phyloP scores from a whole-genome alignment of 1,140 invertebrate genomes.

The Eueides isabella region DNA sequence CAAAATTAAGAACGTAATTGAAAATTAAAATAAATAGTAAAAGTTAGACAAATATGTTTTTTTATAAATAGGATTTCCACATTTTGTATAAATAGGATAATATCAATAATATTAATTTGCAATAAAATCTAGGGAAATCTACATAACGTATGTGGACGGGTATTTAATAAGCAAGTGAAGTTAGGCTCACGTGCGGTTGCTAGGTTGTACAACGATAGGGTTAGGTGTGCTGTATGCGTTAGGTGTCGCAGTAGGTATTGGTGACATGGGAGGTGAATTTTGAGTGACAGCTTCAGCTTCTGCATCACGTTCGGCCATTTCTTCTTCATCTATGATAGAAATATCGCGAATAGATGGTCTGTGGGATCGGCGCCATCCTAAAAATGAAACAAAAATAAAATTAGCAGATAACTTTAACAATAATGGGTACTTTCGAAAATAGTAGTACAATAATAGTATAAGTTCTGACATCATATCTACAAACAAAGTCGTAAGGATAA shows the following conservation, averaged over 20 bases:
- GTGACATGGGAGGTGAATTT: slow-evolving; percentile 37
- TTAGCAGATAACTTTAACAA: not conserved
- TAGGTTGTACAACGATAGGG: slow-evolving; percentile 71
- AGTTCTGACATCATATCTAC: slow-evolving; percentile 13
- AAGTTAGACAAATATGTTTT: not conserved
- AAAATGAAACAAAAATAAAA: slow-evolving; percentile 23
- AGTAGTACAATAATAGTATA: not conserved
- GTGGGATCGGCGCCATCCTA: slow-evolving; percentile 88
- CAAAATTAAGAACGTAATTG: not conserved
- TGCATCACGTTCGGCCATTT: slow-evolving; percentile 70
- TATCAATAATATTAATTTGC: not conserved
- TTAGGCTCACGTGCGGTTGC: slow-evolving; percentile 50
- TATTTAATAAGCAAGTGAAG: not conserved
- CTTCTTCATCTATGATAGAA: slow-evolving; percentile 90
- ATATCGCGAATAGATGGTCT: slow-evolving; percentile 91
- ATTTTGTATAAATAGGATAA: not conserved
- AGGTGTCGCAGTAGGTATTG: slow-evolving; percentile 47
- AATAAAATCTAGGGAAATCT: slow-evolving; percentile 14
- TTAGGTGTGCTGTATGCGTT: slow-evolving; percentile 60
- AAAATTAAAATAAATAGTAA: not conserved
- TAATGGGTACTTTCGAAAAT: not conserved
- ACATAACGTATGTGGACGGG: slow-evolving; percentile 8
- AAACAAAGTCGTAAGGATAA: slow-evolving; percentile 42
- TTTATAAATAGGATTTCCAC: too few relatives aligned
- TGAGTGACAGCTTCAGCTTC: slow-evolving; percentile 48